phyloP scores from a whole-genome alignment of 2,797 vertebrate genomes.

The Somateria mollissima region DNA sequence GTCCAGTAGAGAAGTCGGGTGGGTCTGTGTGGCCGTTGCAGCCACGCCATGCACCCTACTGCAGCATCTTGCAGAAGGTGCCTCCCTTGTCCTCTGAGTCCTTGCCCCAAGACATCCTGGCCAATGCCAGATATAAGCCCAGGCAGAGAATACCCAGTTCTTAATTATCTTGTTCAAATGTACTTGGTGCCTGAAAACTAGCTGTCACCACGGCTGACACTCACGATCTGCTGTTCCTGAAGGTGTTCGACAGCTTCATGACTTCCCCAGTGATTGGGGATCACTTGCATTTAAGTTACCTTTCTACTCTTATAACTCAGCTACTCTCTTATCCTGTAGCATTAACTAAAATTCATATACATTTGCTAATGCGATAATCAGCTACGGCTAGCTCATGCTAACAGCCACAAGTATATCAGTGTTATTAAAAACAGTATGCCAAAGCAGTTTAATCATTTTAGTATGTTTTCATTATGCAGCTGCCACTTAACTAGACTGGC shows the following conservation, averaged over 20 bases:
- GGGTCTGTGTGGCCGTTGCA: background rate
- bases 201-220: background rate
- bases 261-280: background rate
- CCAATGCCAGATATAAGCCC: background rate
- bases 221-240: fast-evolving
- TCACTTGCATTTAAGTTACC: background rate
- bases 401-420: background rate
- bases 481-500: background rate
- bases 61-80: background rate
- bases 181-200: background rate
- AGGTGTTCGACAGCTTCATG: background rate
- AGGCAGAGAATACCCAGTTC: background rate
- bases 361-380: background rate
- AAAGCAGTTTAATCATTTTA: background rate
- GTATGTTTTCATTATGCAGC: background rate
- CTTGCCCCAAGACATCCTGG: background rate
- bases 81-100: background rate
- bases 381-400: background rate
- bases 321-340: background rate
- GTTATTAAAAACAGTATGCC: background rate
- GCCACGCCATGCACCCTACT: background rate
- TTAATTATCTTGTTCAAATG: background rate
- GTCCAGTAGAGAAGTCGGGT: fast-evolving
- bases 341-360: background rate
- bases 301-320: background rate